These are phyloP conservation scores for Arnoldichthys spilopterus DNA, from an alignment of 2,797 vertebrate genomes.

Conservation along the genomic window DNA sequence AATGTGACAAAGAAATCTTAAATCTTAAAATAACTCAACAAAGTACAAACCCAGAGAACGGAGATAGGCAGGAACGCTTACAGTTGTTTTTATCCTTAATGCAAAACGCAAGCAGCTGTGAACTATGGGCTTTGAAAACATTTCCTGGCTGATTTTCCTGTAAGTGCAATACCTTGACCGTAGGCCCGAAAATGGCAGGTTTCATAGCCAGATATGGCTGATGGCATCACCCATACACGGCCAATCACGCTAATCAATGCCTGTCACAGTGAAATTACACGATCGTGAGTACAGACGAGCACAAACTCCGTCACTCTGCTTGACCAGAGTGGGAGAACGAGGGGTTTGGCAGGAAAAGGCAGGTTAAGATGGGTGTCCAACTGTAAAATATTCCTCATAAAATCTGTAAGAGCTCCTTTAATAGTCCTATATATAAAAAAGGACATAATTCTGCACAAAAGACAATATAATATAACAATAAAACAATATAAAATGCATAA, in stretches of 20 bases:
- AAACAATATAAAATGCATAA: not conserved
- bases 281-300: conserved; percentile 2
- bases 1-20: too few relatives aligned
- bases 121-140: not conserved
- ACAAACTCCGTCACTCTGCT: conserved; percentile 26
- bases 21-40: not conserved
- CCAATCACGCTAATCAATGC: conserved; percentile 42
- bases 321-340: conserved; percentile 11
- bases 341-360: not conserved
- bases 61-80: not conserved
- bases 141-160: not conserved
- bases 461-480: not conserved
- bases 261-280: conserved; percentile 40
- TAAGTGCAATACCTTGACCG: not conserved
- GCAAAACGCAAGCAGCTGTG: not conserved
- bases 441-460: too few relatives aligned
- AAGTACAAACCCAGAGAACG: not conserved
- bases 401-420: too few relatives aligned
- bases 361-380: not conserved
- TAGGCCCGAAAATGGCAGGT: conserved; percentile 20
- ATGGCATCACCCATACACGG: conserved; percentile 6
- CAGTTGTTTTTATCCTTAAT: not conserved
- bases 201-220: conserved; percentile 15
- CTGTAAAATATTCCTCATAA: not conserved
- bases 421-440: too few relatives aligned